phyloP scores from a whole-genome alignment of 2,797 vertebrate genomes.

The Hemitrygon akajei region DNA sequence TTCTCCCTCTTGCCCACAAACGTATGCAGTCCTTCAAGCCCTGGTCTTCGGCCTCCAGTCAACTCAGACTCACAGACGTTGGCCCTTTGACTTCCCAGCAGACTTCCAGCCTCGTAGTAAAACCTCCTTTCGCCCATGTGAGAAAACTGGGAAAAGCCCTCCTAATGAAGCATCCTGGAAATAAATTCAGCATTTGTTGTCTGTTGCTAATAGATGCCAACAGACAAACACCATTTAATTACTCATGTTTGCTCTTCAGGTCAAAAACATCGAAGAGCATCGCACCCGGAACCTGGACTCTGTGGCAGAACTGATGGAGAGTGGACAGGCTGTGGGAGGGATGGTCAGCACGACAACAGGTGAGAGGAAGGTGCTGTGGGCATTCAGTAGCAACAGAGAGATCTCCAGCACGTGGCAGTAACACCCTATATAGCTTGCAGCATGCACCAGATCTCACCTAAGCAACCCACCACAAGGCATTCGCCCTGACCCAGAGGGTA shows the following conservation, averaged over 20 bases:
- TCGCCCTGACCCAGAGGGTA: neutral
- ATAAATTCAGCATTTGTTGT: too few species aligned
- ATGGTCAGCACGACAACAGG: slow-evolving; percentile 99
- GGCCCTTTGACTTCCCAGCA: too few species aligned
- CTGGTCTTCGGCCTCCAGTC: too few species aligned
- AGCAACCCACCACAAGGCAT: neutral
- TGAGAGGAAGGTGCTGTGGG: slow-evolving; percentile 44
- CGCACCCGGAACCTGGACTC: slow-evolving; percentile 87
- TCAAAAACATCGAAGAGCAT: slow-evolving; percentile 97
- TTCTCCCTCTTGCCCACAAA: too few species aligned
- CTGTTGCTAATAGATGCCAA: too few species aligned
- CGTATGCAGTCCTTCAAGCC: too few species aligned
- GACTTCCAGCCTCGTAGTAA: neutral
- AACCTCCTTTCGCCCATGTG: neutral
- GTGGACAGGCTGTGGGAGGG: slow-evolving; percentile 92
- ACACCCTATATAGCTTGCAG: too few species aligned
- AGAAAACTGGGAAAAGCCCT: too few species aligned
- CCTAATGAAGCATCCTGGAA: too few species aligned
- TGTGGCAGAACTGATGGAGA: slow-evolving; percentile 95
- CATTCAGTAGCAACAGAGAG: neutral
- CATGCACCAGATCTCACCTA: neutral
- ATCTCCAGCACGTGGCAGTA: fast-evolving
- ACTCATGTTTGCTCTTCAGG: slow-evolving; percentile 54
- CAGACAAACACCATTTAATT: too few species aligned
- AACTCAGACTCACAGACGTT: too few species aligned